Evolutionary conservation across 2,113 vertebrate species (phyloP).

Genomic region (Rhea americana): DNA sequence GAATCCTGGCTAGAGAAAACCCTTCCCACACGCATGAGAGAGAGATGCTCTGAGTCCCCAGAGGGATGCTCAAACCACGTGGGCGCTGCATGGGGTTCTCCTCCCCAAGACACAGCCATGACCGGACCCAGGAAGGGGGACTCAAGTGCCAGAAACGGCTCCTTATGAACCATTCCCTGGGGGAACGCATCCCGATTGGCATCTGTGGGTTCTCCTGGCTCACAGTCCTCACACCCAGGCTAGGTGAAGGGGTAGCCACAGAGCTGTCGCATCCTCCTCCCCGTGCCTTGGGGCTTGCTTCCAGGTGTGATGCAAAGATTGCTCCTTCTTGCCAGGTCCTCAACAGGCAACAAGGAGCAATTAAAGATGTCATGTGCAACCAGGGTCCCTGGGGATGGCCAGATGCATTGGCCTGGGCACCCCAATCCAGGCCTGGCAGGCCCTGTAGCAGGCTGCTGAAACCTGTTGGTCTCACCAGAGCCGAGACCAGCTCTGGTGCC

Average conservation of each 20-base stretch:
- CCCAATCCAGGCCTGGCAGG: background rate
- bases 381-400: fast-evolving
- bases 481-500: background rate
- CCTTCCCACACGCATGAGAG: background rate
- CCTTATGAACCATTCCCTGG: background rate
- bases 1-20: background rate
- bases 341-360: background rate
- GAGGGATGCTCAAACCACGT: background rate
- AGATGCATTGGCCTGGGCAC: background rate
- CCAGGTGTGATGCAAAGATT: background rate
- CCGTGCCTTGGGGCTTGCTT: background rate
- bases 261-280: background rate
- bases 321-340: background rate
- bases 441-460: fast-evolving
- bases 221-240: background rate
- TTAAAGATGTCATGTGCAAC: background rate
- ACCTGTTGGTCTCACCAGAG: too few relatives aligned
- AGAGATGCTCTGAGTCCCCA: background rate
- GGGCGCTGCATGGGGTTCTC: background rate
- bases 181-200: background rate
- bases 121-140: background rate
- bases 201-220: background rate
- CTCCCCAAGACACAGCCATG: fast-evolving
- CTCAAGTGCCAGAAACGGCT: background rate
- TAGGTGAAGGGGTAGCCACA: background rate